Evolutionary conservation across 2,113 vertebrate species (phyloP).

Genomic region (Ophthalmolycus amberensis): DNA sequence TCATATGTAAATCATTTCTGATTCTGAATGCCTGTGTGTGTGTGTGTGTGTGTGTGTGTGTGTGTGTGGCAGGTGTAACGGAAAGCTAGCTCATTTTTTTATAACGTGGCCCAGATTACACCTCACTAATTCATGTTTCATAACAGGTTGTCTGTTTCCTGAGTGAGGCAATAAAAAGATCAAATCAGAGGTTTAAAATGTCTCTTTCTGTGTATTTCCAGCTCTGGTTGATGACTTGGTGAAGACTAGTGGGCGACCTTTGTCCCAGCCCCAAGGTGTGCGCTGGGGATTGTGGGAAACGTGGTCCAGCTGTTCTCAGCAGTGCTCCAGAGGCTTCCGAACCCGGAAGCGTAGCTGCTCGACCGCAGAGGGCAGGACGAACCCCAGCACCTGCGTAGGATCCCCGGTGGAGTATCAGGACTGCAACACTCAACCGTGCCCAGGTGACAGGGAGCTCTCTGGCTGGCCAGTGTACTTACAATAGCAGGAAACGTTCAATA

Average conservation of each 20-base stretch:
- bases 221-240: constrained; percentile 92
- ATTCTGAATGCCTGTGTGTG: constrained; percentile 12
- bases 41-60: constrained; percentile 1
- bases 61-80: neutral
- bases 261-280: constrained; percentile 84
- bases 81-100: constrained; percentile 30
- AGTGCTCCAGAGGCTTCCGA: constrained; percentile 90
- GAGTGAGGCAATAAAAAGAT: constrained; percentile 18
- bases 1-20: constrained; percentile 53
- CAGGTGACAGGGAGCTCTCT: constrained; percentile 74
- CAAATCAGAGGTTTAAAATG: neutral
- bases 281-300: constrained; percentile 92
- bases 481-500: neutral
- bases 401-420: constrained; percentile 91
- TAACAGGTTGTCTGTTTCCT: constrained; percentile 21
- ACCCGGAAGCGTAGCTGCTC: constrained; percentile 79
- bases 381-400: constrained; percentile 61
- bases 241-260: constrained; percentile 77
- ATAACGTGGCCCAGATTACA: constrained; percentile 24
- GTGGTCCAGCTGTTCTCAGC: constrained; percentile 94
- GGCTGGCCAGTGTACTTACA: neutral
- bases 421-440: constrained; percentile 89
- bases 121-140: constrained; percentile 45
- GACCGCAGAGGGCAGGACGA: constrained; percentile 63
- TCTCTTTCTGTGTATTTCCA: constrained; percentile 59